Evolutionary conservation across 2,888 invertebrate genomes (phyloP), one percentile per base, ranked within the genome.

Genomic region (Saturnia japonica): DNA sequence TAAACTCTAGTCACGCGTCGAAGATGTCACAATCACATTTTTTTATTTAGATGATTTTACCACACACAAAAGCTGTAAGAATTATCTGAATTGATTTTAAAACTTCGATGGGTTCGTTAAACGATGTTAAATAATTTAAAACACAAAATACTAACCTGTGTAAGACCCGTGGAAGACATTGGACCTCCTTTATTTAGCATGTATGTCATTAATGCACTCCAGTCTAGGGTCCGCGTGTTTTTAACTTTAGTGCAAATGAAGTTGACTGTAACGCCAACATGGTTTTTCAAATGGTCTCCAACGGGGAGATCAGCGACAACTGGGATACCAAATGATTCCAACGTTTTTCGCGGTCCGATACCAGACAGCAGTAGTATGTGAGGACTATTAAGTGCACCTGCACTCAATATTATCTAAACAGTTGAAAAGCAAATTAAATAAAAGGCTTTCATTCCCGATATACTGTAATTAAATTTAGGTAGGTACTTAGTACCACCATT

Each of bases 301-400:
- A 96, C 96, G 0, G 96, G 95, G 12, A 96, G 87, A 76, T 96
- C 94, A 40, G 94, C 94, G n/a, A 95, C 81, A 19, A 95, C 88
- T 3, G 92, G 90, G 51, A 96, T 94, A 14, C 93, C 88, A 40
- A 95, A 89, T 28, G 87, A 82, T 7, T 90, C 81, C 1, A 96
- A 81, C 57, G 94, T 94, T 0, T 91, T 86, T 74, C 88, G 90
- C 0, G 96, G 95, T 1, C 96, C 96, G 19, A 96, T 91, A 45
- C 96, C 96, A 0, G 96, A 96, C 14, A 95, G 87, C 64, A 96
- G 80, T 0, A 96, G 89, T 14, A 96, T 85, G 74, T 96, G 95
- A 0, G 96, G 96, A 0, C 95, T 95, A 83, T 95, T 95, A 7
- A 96, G 88, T 8, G 96, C 93, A 19, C 96, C 96, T 43, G 94